Conservation (phyloP, 1,140 invertebrate genomes). For the Physella acuta region DNA sequence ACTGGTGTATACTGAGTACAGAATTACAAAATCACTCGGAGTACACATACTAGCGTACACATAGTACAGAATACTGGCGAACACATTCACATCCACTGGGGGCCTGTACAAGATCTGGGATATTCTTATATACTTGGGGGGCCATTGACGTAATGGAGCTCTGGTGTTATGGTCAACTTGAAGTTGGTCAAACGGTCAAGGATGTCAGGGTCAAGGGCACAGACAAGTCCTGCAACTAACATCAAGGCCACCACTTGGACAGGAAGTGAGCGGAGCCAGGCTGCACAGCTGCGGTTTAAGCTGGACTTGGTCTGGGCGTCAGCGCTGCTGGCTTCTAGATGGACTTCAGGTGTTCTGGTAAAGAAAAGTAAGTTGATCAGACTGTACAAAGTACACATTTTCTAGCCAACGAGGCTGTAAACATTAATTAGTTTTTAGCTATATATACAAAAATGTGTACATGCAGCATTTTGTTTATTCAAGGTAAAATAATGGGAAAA, state of each 20-base stretch:
- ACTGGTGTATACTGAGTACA: too few relatives aligned
- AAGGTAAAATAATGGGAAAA: too few relatives aligned
- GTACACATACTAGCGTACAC: too few relatives aligned
- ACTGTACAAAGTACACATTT: too few relatives aligned
- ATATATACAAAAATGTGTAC: too few relatives aligned
- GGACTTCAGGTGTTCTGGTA: neutral
- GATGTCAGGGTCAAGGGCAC: conserved; percentile 76
- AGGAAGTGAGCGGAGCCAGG: conserved; percentile 68
- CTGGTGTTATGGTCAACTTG: conserved; percentile 77
- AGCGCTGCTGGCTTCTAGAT: neutral
- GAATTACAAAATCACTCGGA: too few relatives aligned
- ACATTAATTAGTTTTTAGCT: too few relatives aligned
- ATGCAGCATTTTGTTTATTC: too few relatives aligned
- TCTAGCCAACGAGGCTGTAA: too few relatives aligned
- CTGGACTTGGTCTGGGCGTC: neutral
- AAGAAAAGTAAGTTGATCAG: neutral
- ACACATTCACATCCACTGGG: too few relatives aligned
- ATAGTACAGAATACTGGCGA: too few relatives aligned
- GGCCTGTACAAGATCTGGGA: too few relatives aligned
- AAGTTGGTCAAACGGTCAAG: conserved; percentile 78
- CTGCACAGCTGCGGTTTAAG: conserved; percentile 17
- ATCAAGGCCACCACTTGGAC: conserved; percentile 75
- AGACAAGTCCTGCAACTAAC: conserved; percentile 77
- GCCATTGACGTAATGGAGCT: conserved; percentile 80
- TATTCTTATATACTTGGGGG: conserved; percentile 72